Evolutionary conservation across 2,113 vertebrate species (phyloP).

Genomic region (Psettodes erumei): DNA sequence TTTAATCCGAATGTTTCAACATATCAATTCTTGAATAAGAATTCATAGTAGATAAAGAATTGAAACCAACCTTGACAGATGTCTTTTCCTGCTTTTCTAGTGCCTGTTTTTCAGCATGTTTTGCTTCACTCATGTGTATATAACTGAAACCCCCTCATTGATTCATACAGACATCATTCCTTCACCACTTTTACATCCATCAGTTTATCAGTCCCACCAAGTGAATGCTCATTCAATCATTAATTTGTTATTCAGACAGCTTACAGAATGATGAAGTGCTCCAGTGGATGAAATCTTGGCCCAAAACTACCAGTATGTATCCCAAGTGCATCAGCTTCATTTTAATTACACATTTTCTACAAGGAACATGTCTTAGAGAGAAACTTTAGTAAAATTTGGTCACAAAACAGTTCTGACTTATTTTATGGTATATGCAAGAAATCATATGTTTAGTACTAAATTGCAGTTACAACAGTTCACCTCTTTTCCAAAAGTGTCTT

Average conservation of each 20-base stretch:
- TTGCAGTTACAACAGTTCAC: not conserved
- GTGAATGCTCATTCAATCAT: slow-evolving; percentile 80
- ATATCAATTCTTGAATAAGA: slow-evolving; percentile 27
- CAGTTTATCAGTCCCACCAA: slow-evolving; percentile 58
- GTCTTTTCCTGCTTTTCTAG: not conserved
- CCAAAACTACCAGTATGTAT: slow-evolving; percentile 87
- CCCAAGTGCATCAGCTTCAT: slow-evolving; percentile 65
- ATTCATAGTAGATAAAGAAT: slow-evolving; percentile 5
- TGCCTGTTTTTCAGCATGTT: slow-evolving; percentile 46
- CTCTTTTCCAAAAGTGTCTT: not conserved
- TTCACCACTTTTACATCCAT: slow-evolving; percentile 61
- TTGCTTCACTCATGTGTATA: slow-evolving; percentile 20
- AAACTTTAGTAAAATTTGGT: not conserved
- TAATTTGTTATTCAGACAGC: slow-evolving; percentile 87
- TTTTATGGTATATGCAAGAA: slow-evolving; percentile 18
- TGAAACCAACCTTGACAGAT: slow-evolving; percentile 15
- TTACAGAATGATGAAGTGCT: slow-evolving; percentile 86
- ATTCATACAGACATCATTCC: slow-evolving; percentile 43
- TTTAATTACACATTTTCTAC: slow-evolving; percentile 42
- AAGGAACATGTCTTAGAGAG: not conserved
- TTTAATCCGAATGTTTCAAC: slow-evolving; percentile 10
- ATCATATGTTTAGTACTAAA: not conserved
- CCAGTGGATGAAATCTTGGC: slow-evolving; percentile 90
- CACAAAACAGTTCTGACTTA: slow-evolving; percentile 1
- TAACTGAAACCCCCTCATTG: slow-evolving; percentile 25